Evolutionary conservation across 2,888 invertebrate species (phyloP).

Genomic region (Pammene fasciana): DNA sequence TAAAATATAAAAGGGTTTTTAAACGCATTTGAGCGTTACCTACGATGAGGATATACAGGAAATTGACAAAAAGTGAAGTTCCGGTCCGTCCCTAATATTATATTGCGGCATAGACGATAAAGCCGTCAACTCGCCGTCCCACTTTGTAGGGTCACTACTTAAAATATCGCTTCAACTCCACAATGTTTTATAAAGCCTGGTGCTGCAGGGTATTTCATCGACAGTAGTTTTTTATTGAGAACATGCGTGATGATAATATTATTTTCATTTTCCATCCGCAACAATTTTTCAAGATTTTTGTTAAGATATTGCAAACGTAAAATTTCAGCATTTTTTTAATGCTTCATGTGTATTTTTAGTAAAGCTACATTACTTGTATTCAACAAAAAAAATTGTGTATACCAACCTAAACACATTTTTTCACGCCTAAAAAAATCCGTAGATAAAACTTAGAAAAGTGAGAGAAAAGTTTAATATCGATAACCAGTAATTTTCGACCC

Average conservation of each 20-base stretch:
- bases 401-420: no score
- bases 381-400: no score
- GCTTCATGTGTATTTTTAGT: no score
- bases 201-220: slow-evolving; percentile 8
- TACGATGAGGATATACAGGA: slow-evolving; percentile 3
- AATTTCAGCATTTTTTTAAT: no score
- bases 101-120: slow-evolving; percentile 22
- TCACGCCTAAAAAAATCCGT: no score
- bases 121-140: slow-evolving; percentile 43
- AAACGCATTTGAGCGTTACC: neutral
- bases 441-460: no score
- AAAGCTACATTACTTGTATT: no score
- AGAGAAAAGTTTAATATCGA: no score
- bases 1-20: neutral
- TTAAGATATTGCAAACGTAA: no score
- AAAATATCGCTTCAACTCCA: slow-evolving; percentile 55
- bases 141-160: slow-evolving; percentile 60
- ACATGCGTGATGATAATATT: neutral
- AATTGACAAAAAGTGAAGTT: neutral
- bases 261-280: no score
- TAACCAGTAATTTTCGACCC: no score
- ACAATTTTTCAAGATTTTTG: no score
- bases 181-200: slow-evolving; percentile 54
- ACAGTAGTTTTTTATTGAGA: slow-evolving; percentile 1
- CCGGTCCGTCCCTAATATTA: neutral